Conservation (phyloP, 1,140 invertebrate genomes). For the Wasmannia auropunctata region DNA sequence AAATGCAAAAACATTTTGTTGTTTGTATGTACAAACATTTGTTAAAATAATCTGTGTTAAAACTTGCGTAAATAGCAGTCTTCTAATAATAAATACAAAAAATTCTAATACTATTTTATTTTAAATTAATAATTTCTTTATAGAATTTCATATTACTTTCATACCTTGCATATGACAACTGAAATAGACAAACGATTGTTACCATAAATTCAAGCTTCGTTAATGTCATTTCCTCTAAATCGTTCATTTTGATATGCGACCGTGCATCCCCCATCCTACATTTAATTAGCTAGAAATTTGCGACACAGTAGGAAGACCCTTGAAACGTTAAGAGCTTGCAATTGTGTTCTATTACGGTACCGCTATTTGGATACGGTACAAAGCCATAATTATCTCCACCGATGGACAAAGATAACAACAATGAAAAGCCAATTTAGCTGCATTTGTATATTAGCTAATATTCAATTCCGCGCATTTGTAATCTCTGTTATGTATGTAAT, state of each 20-base stretch:
- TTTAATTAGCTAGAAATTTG: slow-evolving; percentile 32
- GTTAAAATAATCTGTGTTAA: background rate
- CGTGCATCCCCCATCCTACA: background rate
- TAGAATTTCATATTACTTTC: background rate
- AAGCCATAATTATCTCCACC: slow-evolving; percentile 18
- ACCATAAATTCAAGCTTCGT: background rate
- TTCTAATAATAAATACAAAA: too few species aligned
- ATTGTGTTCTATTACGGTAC: slow-evolving; percentile 18
- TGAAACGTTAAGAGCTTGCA: slow-evolving; percentile 18
- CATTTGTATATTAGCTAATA: background rate
- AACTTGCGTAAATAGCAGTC: background rate
- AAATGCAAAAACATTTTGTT: background rate
- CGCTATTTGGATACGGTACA: background rate
- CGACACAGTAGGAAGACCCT: background rate
- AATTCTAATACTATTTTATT: background rate
- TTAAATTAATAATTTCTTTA: background rate
- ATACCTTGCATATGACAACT: background rate
- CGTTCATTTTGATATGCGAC: background rate
- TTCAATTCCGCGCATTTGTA: background rate
- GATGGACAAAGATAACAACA: slow-evolving; percentile 24
- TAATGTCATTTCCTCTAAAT: slow-evolving; percentile 12
- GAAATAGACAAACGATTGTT: background rate
- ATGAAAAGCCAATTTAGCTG: slow-evolving; percentile 30
- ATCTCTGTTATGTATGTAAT: slow-evolving; percentile 3
- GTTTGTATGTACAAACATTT: background rate